Evolutionary conservation across 92 coral and sea anemone genomes (phyloP).

Genomic region (Paramuricea clavata): DNA sequence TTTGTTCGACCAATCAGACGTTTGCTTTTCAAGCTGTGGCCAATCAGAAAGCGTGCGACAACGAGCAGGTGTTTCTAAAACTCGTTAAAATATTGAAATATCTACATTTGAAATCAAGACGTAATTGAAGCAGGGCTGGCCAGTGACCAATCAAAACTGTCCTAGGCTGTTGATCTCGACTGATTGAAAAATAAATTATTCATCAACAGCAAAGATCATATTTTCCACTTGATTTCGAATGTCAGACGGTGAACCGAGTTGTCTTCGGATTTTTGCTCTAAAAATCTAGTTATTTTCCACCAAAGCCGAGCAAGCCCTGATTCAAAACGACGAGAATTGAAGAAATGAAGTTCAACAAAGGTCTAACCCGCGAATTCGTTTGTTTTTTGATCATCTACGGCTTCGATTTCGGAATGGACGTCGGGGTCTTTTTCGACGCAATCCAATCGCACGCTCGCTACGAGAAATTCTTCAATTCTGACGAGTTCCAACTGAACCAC

Average conservation of each 20-base stretch:
- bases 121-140: not conserved
- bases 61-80: slow-evolving; percentile 12
- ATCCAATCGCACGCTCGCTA: slow-evolving; percentile 58
- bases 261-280: not conserved
- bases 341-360: slow-evolving; percentile 65
- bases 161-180: not conserved
- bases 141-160: not conserved
- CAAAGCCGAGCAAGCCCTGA: slow-evolving; percentile 27
- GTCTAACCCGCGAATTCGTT: slow-evolving; percentile 67
- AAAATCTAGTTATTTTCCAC: not conserved
- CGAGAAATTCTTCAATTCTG: slow-evolving; percentile 43
- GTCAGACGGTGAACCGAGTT: not conserved
- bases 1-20: not conserved
- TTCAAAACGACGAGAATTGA: not conserved
- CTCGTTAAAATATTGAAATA: slow-evolving; percentile 47
- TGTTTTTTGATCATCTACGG: slow-evolving; percentile 72
- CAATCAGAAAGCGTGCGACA: slow-evolving; percentile 1
- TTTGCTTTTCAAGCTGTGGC: not conserved
- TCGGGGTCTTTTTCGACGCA: slow-evolving; percentile 76
- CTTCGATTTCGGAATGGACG: slow-evolving; percentile 73
- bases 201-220: slow-evolving; percentile 23
- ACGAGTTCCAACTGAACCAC: slow-evolving; percentile 53
- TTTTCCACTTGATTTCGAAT: not conserved
- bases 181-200: slow-evolving; percentile 37
- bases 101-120: not conserved